Conservation (phyloP, 2,888 invertebrate species). For the Priocnemis perturbator region DNA sequence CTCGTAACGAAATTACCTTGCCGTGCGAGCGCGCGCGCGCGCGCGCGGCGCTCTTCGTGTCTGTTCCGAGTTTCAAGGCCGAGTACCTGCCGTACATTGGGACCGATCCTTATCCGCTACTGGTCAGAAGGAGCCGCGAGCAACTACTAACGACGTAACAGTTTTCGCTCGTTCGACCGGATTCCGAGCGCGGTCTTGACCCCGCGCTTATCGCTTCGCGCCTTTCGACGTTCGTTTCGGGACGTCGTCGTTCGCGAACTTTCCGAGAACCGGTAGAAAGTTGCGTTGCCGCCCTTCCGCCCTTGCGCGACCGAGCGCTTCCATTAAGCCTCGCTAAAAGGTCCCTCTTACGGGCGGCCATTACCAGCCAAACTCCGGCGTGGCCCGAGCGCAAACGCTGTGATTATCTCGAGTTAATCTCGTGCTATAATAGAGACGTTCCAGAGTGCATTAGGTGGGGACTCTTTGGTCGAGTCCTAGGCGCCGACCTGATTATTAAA, state of each 20-base stretch:
- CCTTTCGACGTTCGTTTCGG: not conserved
- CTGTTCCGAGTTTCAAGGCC: constrained; percentile 16
- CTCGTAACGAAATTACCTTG: constrained; percentile 39
- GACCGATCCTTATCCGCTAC: constrained; percentile 8
- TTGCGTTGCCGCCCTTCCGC: not conserved
- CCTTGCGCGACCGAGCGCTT: not conserved
- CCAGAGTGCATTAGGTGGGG: constrained; percentile 53
- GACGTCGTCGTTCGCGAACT: too few relatives aligned
- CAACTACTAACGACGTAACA: not conserved
- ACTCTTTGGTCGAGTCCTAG: constrained; percentile 49
- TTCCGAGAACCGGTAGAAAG: not conserved
- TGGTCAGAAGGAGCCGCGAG: too few relatives aligned
- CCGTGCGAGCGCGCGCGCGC: not conserved
- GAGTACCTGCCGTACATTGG: constrained; percentile 8
- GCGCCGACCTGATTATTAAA: constrained; percentile 65
- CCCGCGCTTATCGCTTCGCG: not conserved
- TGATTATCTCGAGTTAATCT: constrained; percentile 65
- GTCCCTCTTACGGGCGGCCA: constrained; percentile 34
- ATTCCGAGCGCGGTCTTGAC: not conserved
- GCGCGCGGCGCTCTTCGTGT: constrained; percentile 13
- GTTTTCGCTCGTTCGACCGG: not conserved
- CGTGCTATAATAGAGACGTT: constrained; percentile 69
- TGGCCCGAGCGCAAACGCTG: constrained; percentile 48
- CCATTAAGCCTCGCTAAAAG: constrained; percentile 30
- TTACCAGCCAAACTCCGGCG: constrained; percentile 41